Conservation (phyloP, 2,797 vertebrate species). For the Ctenochaetus hawaiiensis region DNA sequence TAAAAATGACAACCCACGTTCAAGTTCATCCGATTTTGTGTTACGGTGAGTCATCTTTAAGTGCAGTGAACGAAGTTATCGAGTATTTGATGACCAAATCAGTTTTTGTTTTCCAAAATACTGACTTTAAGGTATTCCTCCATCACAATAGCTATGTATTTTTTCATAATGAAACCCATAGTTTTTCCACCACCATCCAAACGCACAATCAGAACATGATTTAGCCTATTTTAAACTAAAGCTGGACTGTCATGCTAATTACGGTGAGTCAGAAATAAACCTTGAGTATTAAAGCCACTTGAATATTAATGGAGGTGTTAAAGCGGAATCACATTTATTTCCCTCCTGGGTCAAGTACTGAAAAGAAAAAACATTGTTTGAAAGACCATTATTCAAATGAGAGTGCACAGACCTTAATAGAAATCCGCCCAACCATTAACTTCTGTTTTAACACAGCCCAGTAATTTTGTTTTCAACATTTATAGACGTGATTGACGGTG, state of each 20-base stretch:
- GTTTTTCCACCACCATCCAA: conserved; percentile 11
- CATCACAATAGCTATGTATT: conserved; percentile 2
- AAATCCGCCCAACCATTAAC: conserved; percentile 83
- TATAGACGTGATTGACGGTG: conserved; percentile 71
- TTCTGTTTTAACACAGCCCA: conserved; percentile 75
- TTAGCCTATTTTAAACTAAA: conserved; percentile 53
- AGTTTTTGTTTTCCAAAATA: conserved; percentile 14
- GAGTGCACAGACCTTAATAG: conserved; percentile 82
- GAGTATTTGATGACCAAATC: conserved; percentile 13
- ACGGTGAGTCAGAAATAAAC: conserved; percentile 74
- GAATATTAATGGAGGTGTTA: conserved; percentile 84
- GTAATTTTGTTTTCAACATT: conserved; percentile 75
- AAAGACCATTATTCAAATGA: conserved; percentile 88
- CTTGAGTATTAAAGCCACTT: conserved; percentile 82
- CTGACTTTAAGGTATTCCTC: not conserved
- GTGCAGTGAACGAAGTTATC: not conserved
- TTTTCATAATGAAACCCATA: conserved; percentile 30
- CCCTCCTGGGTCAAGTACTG: conserved; percentile 79
- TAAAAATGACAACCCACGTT: not conserved
- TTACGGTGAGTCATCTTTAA: conserved; percentile 1
- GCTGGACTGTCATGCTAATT: conserved; percentile 69
- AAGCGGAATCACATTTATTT: conserved; percentile 79
- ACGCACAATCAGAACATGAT: conserved; percentile 63
- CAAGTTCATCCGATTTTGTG: not conserved
- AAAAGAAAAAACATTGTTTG: conserved; percentile 75